These are phyloP conservation scores for Trypoxylon attenuatum DNA, from an alignment of 2,888 invertebrate genomes.

Conservation along the genomic window DNA sequence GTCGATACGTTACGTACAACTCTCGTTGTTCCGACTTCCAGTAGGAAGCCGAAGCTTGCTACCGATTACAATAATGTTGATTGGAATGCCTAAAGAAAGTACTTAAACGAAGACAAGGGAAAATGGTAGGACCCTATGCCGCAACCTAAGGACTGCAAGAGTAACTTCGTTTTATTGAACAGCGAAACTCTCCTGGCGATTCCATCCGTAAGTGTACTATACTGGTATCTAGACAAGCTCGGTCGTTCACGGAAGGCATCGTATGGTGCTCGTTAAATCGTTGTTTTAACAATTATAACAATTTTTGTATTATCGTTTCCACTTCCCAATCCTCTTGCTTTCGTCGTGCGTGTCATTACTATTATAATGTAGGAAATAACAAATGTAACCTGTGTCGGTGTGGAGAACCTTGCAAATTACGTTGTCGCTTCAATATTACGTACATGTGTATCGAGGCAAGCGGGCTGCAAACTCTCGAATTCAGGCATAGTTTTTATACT, in stretches of 20 bases:
- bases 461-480: slow-evolving; percentile 51
- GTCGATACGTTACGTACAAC: no score
- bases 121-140: not conserved
- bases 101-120: no score
- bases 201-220: slow-evolving; percentile 33
- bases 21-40: no score
- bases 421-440: slow-evolving; percentile 40
- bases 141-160: slow-evolving; percentile 40
- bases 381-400: slow-evolving; percentile 38
- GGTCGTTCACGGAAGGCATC: slow-evolving; percentile 75
- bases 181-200: slow-evolving; percentile 50
- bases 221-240: slow-evolving; percentile 69
- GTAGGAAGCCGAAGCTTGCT: no score
- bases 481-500: slow-evolving; percentile 34
- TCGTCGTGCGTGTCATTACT: slow-evolving; percentile 10
- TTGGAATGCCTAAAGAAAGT: no score
- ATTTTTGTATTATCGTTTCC: slow-evolving; percentile 43
- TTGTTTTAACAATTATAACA: slow-evolving; percentile 72
- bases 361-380: slow-evolving; percentile 39
- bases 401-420: slow-evolving; percentile 48
- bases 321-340: slow-evolving; percentile 21
- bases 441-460: slow-evolving; percentile 53
- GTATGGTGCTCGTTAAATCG: slow-evolving; percentile 72
- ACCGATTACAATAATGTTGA: no score
- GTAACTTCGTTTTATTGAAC: slow-evolving; percentile 45